Evolutionary conservation across 2,797 vertebrate species (phyloP), one percentile per base, ranked within the genome.

Genomic region (Falco naumanni): DNA sequence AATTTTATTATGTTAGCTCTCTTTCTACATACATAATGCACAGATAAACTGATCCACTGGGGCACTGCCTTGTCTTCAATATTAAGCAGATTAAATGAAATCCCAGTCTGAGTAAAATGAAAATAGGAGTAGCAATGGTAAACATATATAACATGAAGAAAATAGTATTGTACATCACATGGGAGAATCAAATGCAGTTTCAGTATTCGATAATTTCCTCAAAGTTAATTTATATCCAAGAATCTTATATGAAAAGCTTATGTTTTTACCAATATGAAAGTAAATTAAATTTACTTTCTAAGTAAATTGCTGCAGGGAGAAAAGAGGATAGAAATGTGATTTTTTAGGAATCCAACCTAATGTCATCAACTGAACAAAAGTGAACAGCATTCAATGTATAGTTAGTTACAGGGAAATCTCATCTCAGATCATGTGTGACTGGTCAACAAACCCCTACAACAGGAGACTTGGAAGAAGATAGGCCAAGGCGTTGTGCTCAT

Each of bases 41-140:
- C 37, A 95, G 60, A 95, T 86, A 96, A 97, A 96, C 77, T 88
- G 81, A 93, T 96, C 70, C 87, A 85, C 16, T 74, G 57, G 77
- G 60, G 51, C 39, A 3, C 34, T 95, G 47, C 59, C 59, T 88
- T 92, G 53, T 76, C 81, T 92, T 95, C 77, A 85, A 2, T 93
- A 70, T 92, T 96, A 64, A 61, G 56, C 64, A 96, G 50, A 95
- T 95, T 93, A 95, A 95, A 48, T 94, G 64, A 97, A 97, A 31
- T 86, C 33, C 54, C 50, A 86, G 25, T 74, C 31, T 78, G 47
- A 91, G 45, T 50, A 78, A 95, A 90, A 91, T 77, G 31, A 61
- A 89, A 81, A 86, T 84, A 51, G n/a, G 86, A 63, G 12, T 39
- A 74, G 22, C 16, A 60, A 51, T n/a, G 25, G 8, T 51, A 90